A percentile compares a stretch with the other conserved stretches of the same genome.
These are phyloP conservation scores for Octodon degus DNA, from an alignment of 2,113 vertebrate genomes.

Conservation along the genomic window DNA sequence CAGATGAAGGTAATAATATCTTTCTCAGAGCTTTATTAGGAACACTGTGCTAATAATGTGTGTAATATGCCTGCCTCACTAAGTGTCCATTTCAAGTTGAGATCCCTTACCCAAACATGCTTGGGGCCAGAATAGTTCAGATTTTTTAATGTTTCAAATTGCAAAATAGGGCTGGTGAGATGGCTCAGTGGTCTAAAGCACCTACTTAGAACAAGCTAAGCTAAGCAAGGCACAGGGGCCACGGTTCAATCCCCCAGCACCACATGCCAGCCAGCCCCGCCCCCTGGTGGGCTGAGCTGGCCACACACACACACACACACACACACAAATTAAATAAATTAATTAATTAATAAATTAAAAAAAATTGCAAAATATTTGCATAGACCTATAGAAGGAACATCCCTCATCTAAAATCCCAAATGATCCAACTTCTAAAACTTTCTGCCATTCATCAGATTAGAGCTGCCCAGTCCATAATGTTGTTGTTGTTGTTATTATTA, in stretches of 20 bases:
- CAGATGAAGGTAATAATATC: constrained; percentile 7
- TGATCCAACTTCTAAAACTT: not conserved
- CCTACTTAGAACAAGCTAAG: too few relatives aligned
- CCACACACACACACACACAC: too few relatives aligned
- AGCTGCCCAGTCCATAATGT: not conserved
- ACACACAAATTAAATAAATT: too few relatives aligned
- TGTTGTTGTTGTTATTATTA: not conserved
- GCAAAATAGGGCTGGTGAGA: too few relatives aligned
- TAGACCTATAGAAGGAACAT: not conserved
- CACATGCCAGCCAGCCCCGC: too few relatives aligned
- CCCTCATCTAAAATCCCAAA: not conserved
- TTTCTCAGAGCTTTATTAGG: not conserved
- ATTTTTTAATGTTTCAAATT: not conserved
- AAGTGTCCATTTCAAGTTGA: not conserved
- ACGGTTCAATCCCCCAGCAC: too few relatives aligned
- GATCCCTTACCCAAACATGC: not conserved
- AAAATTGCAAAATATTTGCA: not conserved
- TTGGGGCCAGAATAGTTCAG: not conserved
- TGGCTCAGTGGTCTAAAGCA: too few relatives aligned
- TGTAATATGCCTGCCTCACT: not conserved
- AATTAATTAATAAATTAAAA: too few relatives aligned
- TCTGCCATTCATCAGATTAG: not conserved
- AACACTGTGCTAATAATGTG: not conserved
- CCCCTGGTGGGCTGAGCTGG: too few relatives aligned
- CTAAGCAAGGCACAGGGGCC: too few relatives aligned